Conservation (phyloP, 2,888 invertebrate genomes). For the Altica lythri region DNA sequence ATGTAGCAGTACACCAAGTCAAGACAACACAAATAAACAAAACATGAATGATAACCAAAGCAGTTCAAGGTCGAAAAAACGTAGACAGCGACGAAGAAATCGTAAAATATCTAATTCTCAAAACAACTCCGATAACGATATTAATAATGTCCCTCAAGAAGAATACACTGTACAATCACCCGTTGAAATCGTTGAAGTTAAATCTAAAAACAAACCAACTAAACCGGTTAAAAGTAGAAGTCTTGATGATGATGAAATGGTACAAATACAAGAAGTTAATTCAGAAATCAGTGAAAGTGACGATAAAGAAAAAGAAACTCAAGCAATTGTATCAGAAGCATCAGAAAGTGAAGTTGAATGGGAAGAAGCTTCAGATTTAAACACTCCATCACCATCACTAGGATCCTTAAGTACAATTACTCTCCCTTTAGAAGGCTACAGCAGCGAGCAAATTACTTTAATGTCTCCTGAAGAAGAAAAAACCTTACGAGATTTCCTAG, state of each 20-base stretch:
- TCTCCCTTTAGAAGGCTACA: slow-evolving; percentile 55
- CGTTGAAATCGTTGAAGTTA: slow-evolving; percentile 32
- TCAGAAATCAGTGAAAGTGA: slow-evolving; percentile 49
- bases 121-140: slow-evolving; percentile 28
- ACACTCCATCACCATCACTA: slow-evolving; percentile 50
- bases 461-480: slow-evolving; percentile 65
- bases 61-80: slow-evolving; percentile 37
- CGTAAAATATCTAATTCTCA: slow-evolving; percentile 26
- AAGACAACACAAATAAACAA: slow-evolving; percentile 17
- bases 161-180: slow-evolving; percentile 56
- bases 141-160: slow-evolving; percentile 15
- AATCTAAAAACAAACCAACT: slow-evolving; percentile 18
- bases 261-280: slow-evolving; percentile 55
- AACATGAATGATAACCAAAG: slow-evolving; percentile 38
- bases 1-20: slow-evolving; percentile 20
- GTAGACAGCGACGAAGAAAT: slow-evolving; percentile 39
- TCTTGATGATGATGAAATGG: slow-evolving; percentile 53
- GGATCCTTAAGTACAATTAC: slow-evolving; percentile 55
- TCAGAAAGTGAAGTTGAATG: slow-evolving; percentile 66
- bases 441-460: slow-evolving; percentile 40
- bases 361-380: slow-evolving; percentile 60
- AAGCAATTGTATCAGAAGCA: slow-evolving; percentile 66
- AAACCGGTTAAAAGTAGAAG: slow-evolving; percentile 51
- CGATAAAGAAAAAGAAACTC: slow-evolving; percentile 48
- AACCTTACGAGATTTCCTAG: slow-evolving; percentile 62